These are phyloP conservation scores for Rhamphomyia laevipes DNA, from an alignment of 2,888 invertebrate genomes.

Conservation along the genomic window DNA sequence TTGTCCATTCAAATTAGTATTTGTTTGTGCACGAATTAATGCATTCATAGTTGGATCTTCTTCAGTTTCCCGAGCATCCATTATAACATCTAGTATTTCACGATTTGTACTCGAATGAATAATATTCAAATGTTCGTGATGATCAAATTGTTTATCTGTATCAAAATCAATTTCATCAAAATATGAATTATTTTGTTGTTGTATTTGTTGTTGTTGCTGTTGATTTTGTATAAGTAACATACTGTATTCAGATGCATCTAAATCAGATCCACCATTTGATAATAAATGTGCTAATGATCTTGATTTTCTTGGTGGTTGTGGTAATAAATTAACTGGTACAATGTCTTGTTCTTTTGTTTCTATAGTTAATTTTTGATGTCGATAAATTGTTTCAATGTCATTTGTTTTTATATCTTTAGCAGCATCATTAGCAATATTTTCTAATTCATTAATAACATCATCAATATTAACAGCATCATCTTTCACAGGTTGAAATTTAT, in stretches of 20 bases:
- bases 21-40: conserved; percentile 12
- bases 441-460: conserved; percentile 74
- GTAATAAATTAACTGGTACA: conserved; percentile 63
- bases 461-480: conserved; percentile 64
- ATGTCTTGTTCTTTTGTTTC: conserved; percentile 49
- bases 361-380: conserved; percentile 16
- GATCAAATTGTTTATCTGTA: conserved; percentile 35
- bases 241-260: conserved; percentile 36
- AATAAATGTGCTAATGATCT: conserved; percentile 59
- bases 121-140: conserved; percentile 5
- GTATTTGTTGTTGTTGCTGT: conserved; percentile 29
- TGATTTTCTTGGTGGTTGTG: conserved; percentile 68
- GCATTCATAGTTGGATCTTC: conserved; percentile 35
- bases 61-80: conserved; percentile 41
- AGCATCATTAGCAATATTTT: conserved; percentile 75
- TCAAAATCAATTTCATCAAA: conserved; percentile 45
- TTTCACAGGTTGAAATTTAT: conserved; percentile 29
- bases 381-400: conserved; percentile 9
- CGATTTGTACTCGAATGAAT: conserved; percentile 39
- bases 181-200: conserved; percentile 34
- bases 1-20: not conserved
- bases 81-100: conserved; percentile 45
- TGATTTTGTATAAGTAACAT: conserved; percentile 40
- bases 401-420: conserved; percentile 46
- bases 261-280: conserved; percentile 41